Evolutionary conservation across 2,797 vertebrate species (phyloP), one percentile per base, ranked within the genome.

Genomic region (Hafferia zeledoni): DNA sequence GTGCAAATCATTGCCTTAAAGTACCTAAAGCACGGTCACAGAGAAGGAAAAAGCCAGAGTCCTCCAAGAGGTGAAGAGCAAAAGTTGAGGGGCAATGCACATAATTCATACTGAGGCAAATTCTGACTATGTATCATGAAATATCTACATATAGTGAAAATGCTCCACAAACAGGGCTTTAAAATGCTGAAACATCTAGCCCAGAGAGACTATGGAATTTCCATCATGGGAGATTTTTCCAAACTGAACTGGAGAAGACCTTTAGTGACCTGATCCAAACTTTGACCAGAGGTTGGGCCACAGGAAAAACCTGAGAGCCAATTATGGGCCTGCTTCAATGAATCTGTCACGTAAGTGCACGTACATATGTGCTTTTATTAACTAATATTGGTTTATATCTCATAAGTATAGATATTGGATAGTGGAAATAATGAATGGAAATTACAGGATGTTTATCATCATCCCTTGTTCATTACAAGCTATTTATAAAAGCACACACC

Each of bases 321-420:
- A 5, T 27, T 71, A 6, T 0, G 4, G 25, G 5, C 18, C 8
- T 12, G 5, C 13, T 59, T 61, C 17, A 17, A 2, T 14, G 18
- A 16, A 25, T 84, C 43, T 57, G 5, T 31, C 78, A 59, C 19
- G n/a, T 4, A 68, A 3, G 1, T 19, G 15, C 37, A 39, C 27
- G 16, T 4, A 63, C 9, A 74, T 19, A 59, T n/a, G 56, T 12
- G 13, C 7, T 50, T 44, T 3, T 17, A 55, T 69, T 70, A 85
- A 50, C 12, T 46, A 61, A 39, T 7, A 47, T 3, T 47, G 24
- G 30, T 39, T 72, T 67, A 2, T 14, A 33, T 25, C 39, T 65
- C 39, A 3, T 37, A 77, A 31, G 14, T n/a, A 13, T 2, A 33
- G 15, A 31, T 13, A 18, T 63, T 88, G 76, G 35, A 55, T 16